These are phyloP conservation scores for Hippocampus abdominalis DNA, from an alignment of 2,113 vertebrate species.

Conservation along the genomic window DNA sequence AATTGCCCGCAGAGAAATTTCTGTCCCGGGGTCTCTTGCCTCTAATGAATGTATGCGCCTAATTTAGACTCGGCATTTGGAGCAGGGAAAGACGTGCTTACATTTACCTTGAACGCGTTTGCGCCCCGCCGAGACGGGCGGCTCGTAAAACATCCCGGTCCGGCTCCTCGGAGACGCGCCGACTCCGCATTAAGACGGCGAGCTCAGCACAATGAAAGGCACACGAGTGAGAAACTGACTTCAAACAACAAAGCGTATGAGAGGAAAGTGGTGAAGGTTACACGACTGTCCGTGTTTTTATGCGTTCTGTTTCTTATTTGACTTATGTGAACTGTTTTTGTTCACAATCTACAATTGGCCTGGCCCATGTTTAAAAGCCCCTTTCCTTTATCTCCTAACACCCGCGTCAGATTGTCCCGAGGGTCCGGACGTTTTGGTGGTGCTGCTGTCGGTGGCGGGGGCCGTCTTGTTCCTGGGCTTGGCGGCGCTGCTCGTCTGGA, in stretches of 20 bases:
- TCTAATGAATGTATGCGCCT: conserved; percentile 71
- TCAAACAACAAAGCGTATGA: too few species aligned
- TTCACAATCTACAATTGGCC: too few species aligned
- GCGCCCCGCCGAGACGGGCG: conserved; percentile 59
- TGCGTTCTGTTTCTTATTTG: too few species aligned
- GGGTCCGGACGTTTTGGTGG: conserved; percentile 86
- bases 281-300: too few species aligned
- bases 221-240: not conserved
- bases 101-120: conserved; percentile 57
- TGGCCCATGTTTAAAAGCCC: too few species aligned
- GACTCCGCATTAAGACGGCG: conserved; percentile 50
- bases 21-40: conserved; percentile 36
- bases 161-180: conserved; percentile 60
- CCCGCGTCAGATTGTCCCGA: conserved; percentile 83
- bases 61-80: conserved; percentile 62
- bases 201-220: conserved; percentile 18
- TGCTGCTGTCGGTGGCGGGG: conserved; percentile 87
- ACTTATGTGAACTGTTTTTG: too few species aligned
- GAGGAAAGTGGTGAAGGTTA: too few species aligned
- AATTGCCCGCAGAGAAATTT: conserved; percentile 62
- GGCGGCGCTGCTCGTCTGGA: conserved; percentile 89
- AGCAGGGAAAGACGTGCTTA: conserved; percentile 44
- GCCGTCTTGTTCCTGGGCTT: conserved; percentile 90
- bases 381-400: conserved; percentile 14
- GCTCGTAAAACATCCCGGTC: conserved; percentile 63